phyloP scores from a whole-genome alignment of 1,140 invertebrate genomes.

The Araneus ventricosus region DNA sequence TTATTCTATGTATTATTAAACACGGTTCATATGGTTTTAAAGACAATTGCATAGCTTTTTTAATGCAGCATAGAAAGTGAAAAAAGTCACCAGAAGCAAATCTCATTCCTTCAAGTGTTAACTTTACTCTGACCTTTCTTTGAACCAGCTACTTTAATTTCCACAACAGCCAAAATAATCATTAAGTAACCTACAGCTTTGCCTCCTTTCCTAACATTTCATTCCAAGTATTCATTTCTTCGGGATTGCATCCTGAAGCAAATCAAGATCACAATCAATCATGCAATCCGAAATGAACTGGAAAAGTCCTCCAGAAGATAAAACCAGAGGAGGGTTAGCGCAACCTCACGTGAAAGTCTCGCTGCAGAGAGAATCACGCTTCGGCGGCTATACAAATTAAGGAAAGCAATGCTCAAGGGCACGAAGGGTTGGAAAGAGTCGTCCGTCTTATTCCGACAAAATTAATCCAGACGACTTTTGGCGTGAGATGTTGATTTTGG shows the following conservation, averaged over 20 bases:
- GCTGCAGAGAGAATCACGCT: neutral
- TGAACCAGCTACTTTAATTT: neutral
- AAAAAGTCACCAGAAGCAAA: too few species aligned
- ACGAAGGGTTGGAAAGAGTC: neutral
- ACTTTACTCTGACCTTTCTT: neutral
- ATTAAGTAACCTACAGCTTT: neutral
- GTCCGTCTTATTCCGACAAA: conserved; percentile 20
- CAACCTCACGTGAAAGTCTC: neutral
- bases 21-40: too few species aligned
- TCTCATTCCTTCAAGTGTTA: too few species aligned
- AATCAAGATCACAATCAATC: neutral
- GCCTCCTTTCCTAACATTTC: neutral
- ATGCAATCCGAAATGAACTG: neutral
- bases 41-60: too few species aligned
- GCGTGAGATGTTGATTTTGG: neutral
- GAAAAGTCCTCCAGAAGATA: too few species aligned
- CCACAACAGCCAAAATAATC: neutral
- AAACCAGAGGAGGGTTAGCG: neutral
- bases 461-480: neutral
- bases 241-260: neutral
- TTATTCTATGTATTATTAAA: too few species aligned
- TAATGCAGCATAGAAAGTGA: too few species aligned
- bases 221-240: neutral
- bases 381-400: conserved; percentile 52
- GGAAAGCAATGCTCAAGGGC: neutral